Evolutionary conservation across 2,888 invertebrate species (phyloP).

Genomic region (Graphium colonna): DNA sequence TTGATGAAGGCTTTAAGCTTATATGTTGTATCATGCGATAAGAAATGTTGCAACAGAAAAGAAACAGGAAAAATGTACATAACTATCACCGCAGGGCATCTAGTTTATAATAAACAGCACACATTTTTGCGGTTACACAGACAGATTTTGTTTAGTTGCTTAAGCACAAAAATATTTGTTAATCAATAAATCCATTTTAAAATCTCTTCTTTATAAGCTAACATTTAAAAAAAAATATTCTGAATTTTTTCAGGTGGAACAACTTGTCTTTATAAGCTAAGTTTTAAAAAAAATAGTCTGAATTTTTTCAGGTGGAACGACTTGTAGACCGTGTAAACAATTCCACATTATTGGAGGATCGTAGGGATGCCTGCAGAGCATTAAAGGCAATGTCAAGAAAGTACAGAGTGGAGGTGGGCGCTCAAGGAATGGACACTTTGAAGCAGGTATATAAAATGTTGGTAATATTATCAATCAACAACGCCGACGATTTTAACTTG

Average conservation of each 20-base stretch:
- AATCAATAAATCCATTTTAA: too few species aligned
- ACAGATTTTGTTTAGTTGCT: too few species aligned
- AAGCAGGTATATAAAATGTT: slow-evolving; percentile 58
- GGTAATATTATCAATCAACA: too few species aligned
- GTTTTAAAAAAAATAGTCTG: background rate
- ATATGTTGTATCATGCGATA: too few species aligned
- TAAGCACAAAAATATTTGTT: too few species aligned
- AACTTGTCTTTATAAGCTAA: slow-evolving; percentile 42
- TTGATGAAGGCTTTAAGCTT: too few species aligned
- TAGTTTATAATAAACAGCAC: too few species aligned
- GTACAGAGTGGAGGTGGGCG: slow-evolving; percentile 97
- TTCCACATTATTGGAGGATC: slow-evolving; percentile 95
- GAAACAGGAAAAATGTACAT: too few species aligned
- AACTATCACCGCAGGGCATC: too few species aligned
- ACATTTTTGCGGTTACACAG: too few species aligned
- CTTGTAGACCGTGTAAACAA: slow-evolving; percentile 95
- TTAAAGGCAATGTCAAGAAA: slow-evolving; percentile 94
- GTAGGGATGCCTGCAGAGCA: slow-evolving; percentile 97
- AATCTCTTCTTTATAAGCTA: background rate
- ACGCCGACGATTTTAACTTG: too few species aligned
- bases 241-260: slow-evolving; percentile 87
- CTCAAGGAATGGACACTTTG: slow-evolving; percentile 91
- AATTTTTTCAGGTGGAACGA: slow-evolving; percentile 89
- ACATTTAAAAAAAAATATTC: background rate
- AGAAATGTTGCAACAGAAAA: too few species aligned